Base-by-base conservation (phyloP, 2,797 vertebrate species). In the Masticophis lateralis region DNA sequence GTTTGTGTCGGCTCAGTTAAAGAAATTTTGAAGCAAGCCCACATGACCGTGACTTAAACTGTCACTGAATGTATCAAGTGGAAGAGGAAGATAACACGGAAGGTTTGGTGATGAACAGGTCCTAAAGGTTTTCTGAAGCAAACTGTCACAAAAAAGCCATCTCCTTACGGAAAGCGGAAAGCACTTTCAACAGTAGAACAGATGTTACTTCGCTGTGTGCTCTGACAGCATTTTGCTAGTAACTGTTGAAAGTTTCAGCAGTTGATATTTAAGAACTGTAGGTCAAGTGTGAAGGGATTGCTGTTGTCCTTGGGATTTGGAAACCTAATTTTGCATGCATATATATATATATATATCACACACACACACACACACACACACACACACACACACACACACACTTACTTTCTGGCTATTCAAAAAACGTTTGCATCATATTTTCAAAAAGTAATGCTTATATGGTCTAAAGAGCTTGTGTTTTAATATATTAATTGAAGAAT, bases 1-100 rank as follows among this genome's bases (percentile, higher is more conserved):
- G 96, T 98, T 97, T 97, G 98, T 98, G 56, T 94, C 95, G 89
- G 91, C 96, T 92, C 96, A 97, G 91, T 91, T 97, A 53, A 98
- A 97, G 91, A 97, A 94, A 96, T 95, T 93, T 32, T 92, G 87
- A 90, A 94, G 90, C 60, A 88, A 94, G 96, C 14, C 51, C 63
- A 7, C 27, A 86, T 88, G 37, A 94, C 20, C 88, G 60, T 94
- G 74, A 94, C 87, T 87, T 66, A 96, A 96, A 92, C 89, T 90
- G 90, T 53, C 74, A 88, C 56, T 90, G 86, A 56, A 89, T 93
- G 32, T 74, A 60, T 59, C 57, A 2, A 4, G 53, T 91, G 91
- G 87, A 53, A 94, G 90, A 91, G 90, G 90, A 91, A 91, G 90
- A 94, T 90, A 88, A 91, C 92, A 87, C 79, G 63, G 88, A 92